Conservation (phyloP, 1,140 invertebrate species). For the Neodiprion pinetum region DNA sequence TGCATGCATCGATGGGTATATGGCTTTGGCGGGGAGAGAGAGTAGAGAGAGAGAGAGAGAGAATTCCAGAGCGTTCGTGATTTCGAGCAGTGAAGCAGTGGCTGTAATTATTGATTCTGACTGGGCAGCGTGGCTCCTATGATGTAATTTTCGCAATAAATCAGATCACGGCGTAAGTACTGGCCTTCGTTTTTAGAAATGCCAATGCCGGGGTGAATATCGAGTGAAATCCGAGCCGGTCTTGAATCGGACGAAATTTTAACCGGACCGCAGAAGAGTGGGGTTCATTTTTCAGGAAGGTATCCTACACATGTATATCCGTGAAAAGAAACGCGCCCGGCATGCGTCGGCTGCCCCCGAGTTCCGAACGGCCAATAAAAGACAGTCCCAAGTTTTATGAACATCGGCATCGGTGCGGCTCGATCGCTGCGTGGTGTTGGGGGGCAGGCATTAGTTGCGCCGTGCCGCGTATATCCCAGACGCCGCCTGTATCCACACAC, state of each 20-base stretch:
- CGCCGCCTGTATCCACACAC: too few species aligned
- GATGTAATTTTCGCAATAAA: conserved; percentile 7
- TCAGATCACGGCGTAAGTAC: not conserved
- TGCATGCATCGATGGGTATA: too few species aligned
- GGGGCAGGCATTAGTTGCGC: too few species aligned
- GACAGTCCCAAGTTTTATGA: not conserved
- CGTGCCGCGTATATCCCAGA: too few species aligned
- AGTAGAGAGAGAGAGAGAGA: not conserved
- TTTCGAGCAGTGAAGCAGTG: not conserved
- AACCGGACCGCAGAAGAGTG: too few species aligned
- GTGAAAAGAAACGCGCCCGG: not conserved
- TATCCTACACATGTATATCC: not conserved
- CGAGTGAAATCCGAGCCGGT: too few species aligned
- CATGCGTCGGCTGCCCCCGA: not conserved
- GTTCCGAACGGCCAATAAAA: conserved; percentile 4
- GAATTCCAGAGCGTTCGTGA: not conserved
- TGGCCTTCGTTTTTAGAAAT: too few species aligned
- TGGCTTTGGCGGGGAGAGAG: not conserved
- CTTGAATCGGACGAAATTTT: too few species aligned
- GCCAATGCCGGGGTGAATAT: too few species aligned
- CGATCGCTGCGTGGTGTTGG: too few species aligned
- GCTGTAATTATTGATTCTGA: conserved; percentile 7
- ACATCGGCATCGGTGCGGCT: not conserved
- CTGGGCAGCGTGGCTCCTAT: conserved; percentile 6
- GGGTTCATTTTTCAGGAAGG: too few species aligned